Conservation (phyloP, 1,140 invertebrate genomes). For the Platyura marginata region DNA sequence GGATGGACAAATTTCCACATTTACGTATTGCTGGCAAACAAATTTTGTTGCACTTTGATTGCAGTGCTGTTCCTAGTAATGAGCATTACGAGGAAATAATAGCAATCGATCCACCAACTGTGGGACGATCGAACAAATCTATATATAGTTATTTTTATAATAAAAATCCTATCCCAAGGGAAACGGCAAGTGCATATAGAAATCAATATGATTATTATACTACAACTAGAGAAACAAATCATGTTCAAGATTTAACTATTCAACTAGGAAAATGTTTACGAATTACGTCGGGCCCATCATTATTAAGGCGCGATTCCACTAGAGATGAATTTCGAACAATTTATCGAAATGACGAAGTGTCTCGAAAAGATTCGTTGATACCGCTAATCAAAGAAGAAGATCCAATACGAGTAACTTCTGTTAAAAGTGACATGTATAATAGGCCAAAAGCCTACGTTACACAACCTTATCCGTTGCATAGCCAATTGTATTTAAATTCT, state of each 20-base stretch:
- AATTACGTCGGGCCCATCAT: neutral
- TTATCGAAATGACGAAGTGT: no score
- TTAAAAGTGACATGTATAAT: no score
- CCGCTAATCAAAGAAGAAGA: no score
- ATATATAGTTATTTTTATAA: neutral
- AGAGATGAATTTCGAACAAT: neutral
- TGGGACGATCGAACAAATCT: neutral
- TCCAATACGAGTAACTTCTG: no score
- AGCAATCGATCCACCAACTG: neutral
- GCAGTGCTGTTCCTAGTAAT: neutral
- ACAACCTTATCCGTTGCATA: no score
- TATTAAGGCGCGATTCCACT: neutral
- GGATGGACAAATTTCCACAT: slow-evolving; percentile 18
- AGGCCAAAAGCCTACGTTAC: no score
- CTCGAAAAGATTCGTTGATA: no score
- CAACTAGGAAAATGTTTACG: neutral
- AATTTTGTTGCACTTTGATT: neutral
- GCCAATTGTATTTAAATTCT: no score
- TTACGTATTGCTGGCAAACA: slow-evolving; percentile 2
- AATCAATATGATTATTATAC: neutral
- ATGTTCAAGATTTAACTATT: neutral
- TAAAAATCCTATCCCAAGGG: neutral
- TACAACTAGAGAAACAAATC: neutral
- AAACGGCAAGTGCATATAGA: neutral
- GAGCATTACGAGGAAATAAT: neutral